phyloP scores from a whole-genome alignment of 2,797 vertebrate species.

The Tolypeutes matacus region DNA sequence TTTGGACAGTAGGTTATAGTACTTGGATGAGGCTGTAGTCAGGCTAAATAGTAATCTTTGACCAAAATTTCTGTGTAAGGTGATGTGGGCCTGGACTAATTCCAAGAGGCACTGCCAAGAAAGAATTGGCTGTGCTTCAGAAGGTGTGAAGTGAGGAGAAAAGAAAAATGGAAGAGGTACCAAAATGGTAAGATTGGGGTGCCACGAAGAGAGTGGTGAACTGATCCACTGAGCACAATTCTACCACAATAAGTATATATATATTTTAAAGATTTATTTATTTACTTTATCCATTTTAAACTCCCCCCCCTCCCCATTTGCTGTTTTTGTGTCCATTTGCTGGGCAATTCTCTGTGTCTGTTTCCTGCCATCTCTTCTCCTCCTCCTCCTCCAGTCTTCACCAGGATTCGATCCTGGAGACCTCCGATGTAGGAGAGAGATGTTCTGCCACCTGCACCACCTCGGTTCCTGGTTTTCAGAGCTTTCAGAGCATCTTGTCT shows the following conservation, averaged over 20 bases:
- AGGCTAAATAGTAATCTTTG: not conserved
- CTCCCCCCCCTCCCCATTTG: too few relatives aligned
- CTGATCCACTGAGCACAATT: not conserved
- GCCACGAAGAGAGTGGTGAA: not conserved
- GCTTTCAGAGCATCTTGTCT: too few relatives aligned
- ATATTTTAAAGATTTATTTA: too few relatives aligned
- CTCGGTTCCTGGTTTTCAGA: too few relatives aligned
- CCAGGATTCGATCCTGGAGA: too few relatives aligned
- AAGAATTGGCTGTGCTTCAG: not conserved
- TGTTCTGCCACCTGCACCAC: too few relatives aligned
- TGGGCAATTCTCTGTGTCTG: too few relatives aligned
- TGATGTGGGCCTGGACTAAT: not conserved
- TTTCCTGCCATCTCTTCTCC: too few relatives aligned
- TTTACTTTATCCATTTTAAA: too few relatives aligned
- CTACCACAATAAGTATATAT: not conserved
- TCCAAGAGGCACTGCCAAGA: not conserved
- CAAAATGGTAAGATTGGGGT: not conserved
- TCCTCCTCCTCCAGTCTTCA: too few relatives aligned
- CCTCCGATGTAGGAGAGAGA: too few relatives aligned
- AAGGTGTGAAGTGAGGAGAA: not conserved
- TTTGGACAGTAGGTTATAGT: not conserved
- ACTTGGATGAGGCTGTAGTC: not conserved
- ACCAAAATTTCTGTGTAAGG: not conserved
- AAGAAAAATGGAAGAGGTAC: not conserved
- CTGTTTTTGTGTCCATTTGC: too few relatives aligned